These are phyloP conservation scores for Baccha elongata DNA, from an alignment of 2,888 invertebrate species.

Conservation along the genomic window DNA sequence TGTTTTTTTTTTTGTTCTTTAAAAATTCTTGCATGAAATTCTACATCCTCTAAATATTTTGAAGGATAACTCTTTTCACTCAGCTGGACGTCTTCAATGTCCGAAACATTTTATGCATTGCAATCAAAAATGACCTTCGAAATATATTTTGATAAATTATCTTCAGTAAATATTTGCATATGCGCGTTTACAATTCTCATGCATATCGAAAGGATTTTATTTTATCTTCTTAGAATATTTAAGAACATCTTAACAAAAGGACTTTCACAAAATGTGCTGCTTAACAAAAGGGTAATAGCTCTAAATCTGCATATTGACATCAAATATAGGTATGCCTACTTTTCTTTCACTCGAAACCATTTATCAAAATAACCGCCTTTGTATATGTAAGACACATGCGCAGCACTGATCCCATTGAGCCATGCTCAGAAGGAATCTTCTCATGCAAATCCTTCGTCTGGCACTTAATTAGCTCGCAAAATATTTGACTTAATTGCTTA, in stretches of 20 bases:
- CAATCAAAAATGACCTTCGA: slow-evolving; percentile 52
- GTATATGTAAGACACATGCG: slow-evolving; percentile 21
- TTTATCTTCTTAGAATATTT: slow-evolving; percentile 31
- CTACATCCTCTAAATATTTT: slow-evolving; percentile 17
- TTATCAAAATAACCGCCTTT: slow-evolving; percentile 44
- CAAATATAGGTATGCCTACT: slow-evolving; percentile 57
- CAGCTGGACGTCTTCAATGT: slow-evolving; percentile 56
- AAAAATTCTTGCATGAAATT: slow-evolving; percentile 7
- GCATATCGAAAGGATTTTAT: slow-evolving; percentile 67
- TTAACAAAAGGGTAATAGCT: slow-evolving; percentile 72
- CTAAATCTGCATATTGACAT: slow-evolving; percentile 73
- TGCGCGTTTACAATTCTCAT: slow-evolving; percentile 53
- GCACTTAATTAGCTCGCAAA: slow-evolving; percentile 70
- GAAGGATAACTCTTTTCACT: slow-evolving; percentile 58
- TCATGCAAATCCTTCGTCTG: slow-evolving; percentile 20
- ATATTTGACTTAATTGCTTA: slow-evolving; percentile 71
- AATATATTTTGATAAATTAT: slow-evolving; percentile 72
- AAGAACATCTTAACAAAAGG: slow-evolving; percentile 23
- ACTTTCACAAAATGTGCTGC: slow-evolving; percentile 44
- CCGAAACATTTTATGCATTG: neutral
- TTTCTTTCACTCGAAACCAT: slow-evolving; percentile 42
- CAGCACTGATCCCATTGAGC: slow-evolving; percentile 7
- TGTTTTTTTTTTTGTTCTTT: neutral
- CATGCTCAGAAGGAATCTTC: neutral
- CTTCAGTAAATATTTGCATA: slow-evolving; percentile 68